Conservation (phyloP, 2,797 vertebrate genomes). For the Gallinago stenura region DNA sequence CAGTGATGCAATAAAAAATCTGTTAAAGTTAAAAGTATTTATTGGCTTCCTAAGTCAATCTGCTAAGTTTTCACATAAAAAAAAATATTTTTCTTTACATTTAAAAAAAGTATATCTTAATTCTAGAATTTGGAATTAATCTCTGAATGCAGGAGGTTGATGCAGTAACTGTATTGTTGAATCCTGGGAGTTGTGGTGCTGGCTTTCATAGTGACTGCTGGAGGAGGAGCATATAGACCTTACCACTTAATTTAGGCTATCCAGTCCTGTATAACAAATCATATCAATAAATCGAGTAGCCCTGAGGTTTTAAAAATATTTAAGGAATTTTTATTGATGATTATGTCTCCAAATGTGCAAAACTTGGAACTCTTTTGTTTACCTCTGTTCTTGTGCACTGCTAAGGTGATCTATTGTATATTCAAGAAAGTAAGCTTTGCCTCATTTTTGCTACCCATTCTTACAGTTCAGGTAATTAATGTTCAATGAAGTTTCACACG, state of each 20-base stretch:
- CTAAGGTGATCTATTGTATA: not conserved
- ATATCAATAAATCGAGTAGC: not conserved
- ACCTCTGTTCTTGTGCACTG: not conserved
- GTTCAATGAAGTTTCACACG: not conserved
- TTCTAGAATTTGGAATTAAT: not conserved
- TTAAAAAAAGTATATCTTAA: fast-evolving
- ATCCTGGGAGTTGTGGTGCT: not conserved
- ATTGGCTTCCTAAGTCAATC: not conserved
- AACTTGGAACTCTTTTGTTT: not conserved
- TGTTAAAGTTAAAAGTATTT: not conserved
- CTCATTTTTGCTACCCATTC: not conserved
- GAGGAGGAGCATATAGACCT: not conserved
- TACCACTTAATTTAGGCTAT: not conserved
- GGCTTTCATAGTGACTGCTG: not conserved
- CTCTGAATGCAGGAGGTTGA: not conserved
- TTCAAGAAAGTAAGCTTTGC: not conserved
- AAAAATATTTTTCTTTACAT: not conserved
- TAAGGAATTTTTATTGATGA: not conserved
- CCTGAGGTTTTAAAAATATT: not conserved
- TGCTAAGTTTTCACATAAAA: not conserved
- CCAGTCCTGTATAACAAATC: not conserved
- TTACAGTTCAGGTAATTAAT: not conserved
- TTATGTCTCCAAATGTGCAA: fast-evolving
- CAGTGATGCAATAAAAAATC: not conserved
- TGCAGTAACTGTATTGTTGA: not conserved